A percentile compares a stretch with the other conserved stretches of the same genome.
Conservation (phyloP, 2,888 invertebrate species). For the Listrodromus nycthemerus region DNA sequence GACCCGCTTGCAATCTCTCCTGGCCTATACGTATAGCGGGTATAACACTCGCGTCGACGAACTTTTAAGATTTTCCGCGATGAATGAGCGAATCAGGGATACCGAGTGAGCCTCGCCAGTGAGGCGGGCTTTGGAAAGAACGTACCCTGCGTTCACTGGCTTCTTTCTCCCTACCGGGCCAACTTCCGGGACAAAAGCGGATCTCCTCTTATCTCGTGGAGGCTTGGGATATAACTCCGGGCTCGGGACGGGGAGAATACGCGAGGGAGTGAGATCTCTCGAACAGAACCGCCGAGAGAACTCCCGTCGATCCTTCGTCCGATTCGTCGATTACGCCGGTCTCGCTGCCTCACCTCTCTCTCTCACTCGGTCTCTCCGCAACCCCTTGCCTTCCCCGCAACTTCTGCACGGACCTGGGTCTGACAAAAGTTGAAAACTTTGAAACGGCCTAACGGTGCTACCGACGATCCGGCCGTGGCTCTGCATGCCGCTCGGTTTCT, state of each 20-base stretch:
- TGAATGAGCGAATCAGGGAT: slow-evolving; percentile 64
- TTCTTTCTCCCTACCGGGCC: slow-evolving; percentile 42
- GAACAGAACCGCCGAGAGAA: slow-evolving; percentile 24
- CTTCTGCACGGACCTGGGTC: background rate
- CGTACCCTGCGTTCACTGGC: slow-evolving; percentile 19
- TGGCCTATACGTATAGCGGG: slow-evolving; percentile 9
- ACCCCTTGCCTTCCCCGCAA: background rate
- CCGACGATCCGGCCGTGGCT: background rate
- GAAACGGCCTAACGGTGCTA: background rate
- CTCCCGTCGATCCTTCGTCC: slow-evolving; percentile 43
- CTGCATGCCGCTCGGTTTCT: background rate
- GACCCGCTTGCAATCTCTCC: background rate
- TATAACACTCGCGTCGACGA: slow-evolving; percentile 50
- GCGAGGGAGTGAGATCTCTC: slow-evolving; percentile 27
- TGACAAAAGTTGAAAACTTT: slow-evolving; percentile 47
- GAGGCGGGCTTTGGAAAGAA: slow-evolving; percentile 9
- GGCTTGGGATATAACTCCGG: slow-evolving; percentile 51
- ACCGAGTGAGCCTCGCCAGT: slow-evolving; percentile 31
- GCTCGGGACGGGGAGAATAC: background rate
- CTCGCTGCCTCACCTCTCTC: slow-evolving; percentile 10
- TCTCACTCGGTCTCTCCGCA: background rate
- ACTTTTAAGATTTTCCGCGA: slow-evolving; percentile 64
- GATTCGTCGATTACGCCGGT: slow-evolving; percentile 57
- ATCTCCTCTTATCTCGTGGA: slow-evolving; percentile 61
- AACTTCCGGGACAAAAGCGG: slow-evolving; percentile 65